phyloP scores from a whole-genome alignment of 2,797 vertebrate genomes.

The Petrocephalus schoutedeni region DNA sequence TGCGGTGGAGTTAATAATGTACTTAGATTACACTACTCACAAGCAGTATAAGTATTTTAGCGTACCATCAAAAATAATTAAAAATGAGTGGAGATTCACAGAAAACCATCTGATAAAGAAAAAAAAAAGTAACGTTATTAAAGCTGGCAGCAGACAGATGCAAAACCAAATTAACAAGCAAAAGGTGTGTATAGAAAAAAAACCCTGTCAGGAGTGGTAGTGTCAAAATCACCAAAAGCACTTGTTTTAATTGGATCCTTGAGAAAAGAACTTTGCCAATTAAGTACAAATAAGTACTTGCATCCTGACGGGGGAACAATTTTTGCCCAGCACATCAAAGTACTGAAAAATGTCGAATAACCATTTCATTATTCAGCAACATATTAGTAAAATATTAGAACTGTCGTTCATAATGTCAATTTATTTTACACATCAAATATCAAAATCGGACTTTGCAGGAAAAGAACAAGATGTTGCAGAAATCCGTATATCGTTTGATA shows the following conservation, averaged over 20 bases:
- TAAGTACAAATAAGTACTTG: neutral
- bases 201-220: neutral
- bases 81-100: neutral
- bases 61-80: neutral
- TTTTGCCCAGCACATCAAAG: slow-evolving; percentile 47
- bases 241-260: neutral
- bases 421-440: slow-evolving; percentile 93
- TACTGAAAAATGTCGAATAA: slow-evolving; percentile 42
- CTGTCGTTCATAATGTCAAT: slow-evolving; percentile 84
- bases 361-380: slow-evolving; percentile 68
- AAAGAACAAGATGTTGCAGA: slow-evolving; percentile 47
- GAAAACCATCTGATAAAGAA: neutral
- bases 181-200: neutral
- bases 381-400: slow-evolving; percentile 83
- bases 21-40: neutral
- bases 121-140: neutral
- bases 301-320: slow-evolving; percentile 51
- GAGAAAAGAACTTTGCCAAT: slow-evolving; percentile 23
- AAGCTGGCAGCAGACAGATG: neutral
- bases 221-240: neutral
- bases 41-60: neutral
- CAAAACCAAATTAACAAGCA: neutral
- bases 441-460: slow-evolving; percentile 71
- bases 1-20: neutral
- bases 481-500: slow-evolving; percentile 72